phyloP scores from a whole-genome alignment of 2,888 invertebrate species.

The Ceraclea dissimilis region DNA sequence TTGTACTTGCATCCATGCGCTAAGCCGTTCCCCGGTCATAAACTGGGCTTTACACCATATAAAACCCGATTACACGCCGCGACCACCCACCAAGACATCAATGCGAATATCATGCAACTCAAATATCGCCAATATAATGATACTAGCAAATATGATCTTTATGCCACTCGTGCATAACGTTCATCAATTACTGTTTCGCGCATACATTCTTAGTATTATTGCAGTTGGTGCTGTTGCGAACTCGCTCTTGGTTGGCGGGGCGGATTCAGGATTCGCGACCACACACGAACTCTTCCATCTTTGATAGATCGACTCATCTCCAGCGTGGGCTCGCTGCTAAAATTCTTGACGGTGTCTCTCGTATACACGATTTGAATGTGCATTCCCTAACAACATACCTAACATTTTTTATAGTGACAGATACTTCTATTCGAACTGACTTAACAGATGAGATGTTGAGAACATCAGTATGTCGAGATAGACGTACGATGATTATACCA shows the following conservation, averaged over 20 bases:
- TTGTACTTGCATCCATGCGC: constrained; percentile 10
- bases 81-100: constrained; percentile 17
- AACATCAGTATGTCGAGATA: too few relatives aligned
- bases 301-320: constrained; percentile 27
- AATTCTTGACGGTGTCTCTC: constrained; percentile 6
- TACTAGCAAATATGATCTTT: constrained; percentile 5
- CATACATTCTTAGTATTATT: neutral
- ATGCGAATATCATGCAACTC: constrained; percentile 1
- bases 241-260: neutral
- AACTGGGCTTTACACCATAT: constrained; percentile 12
- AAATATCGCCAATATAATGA: constrained; percentile 4
- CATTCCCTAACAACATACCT: neutral
- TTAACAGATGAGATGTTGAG: too few relatives aligned
- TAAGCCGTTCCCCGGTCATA: constrained; percentile 12
- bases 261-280: constrained; percentile 1
- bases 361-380: neutral
- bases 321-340: constrained; percentile 31
- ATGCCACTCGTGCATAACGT: neutral
- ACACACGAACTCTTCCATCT: constrained; percentile 9
- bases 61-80: constrained; percentile 10
- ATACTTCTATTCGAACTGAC: too few relatives aligned
- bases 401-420: too few relatives aligned
- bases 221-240: neutral
- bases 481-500: too few relatives aligned
- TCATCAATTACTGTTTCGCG: neutral